Conservation (phyloP, 2,888 invertebrate species). For the Hesperia comma region DNA sequence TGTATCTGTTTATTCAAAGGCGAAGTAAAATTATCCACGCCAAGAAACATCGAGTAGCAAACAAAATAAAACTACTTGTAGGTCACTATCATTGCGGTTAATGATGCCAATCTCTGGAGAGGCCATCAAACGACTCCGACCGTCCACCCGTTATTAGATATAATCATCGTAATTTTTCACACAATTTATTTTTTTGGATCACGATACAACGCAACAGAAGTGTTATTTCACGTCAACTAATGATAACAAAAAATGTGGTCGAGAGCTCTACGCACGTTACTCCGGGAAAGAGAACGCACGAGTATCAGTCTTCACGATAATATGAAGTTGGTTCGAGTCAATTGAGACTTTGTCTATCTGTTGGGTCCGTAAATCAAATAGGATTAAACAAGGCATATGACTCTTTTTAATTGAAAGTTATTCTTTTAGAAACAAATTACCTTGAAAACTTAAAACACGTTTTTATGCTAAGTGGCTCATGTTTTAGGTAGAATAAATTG, state of each 20-base stretch:
- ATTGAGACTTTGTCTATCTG: constrained; percentile 14
- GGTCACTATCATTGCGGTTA: constrained; percentile 78
- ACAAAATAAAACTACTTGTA: constrained; percentile 74
- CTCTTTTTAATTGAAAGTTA: too few species aligned
- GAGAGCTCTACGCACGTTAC: constrained; percentile 44
- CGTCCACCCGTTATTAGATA: constrained; percentile 75
- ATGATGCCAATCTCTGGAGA: constrained; percentile 77
- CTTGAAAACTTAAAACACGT: too few species aligned
- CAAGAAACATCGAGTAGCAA: constrained; percentile 44
- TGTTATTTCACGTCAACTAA: constrained; percentile 78
- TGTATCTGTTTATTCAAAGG: constrained; percentile 6
- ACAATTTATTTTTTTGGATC: constrained; percentile 79
- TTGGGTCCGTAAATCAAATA: constrained; percentile 19
- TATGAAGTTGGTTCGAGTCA: constrained; percentile 33
- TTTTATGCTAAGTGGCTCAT: too few species aligned
- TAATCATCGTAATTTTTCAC: constrained; percentile 84
- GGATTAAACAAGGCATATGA: background rate
- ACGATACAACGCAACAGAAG: constrained; percentile 64
- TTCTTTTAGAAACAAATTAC: too few species aligned
- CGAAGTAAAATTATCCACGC: constrained; percentile 25
- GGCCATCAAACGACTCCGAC: constrained; percentile 72
- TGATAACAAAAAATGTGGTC: constrained; percentile 78
- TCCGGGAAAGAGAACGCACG: constrained; percentile 22
- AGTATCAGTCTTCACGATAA: constrained; percentile 39
- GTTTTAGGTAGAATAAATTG: too few species aligned